phyloP scores from a whole-genome alignment of 2,113 vertebrate species.

The Nothobranchius kuhntae region DNA sequence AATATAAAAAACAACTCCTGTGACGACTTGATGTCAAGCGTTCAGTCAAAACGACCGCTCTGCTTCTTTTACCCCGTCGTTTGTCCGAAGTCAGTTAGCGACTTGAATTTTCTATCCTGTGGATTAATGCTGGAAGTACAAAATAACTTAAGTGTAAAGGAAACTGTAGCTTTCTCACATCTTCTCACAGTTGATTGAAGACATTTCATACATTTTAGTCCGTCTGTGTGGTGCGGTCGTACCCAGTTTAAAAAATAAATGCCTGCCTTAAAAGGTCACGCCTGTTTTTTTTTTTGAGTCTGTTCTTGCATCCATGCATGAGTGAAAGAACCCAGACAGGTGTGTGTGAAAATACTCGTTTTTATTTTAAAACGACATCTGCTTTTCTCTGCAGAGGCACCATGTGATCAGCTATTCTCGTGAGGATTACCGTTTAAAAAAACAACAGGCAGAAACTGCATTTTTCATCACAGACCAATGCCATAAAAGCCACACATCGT shows the following conservation, averaged over 20 bases:
- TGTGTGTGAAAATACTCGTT: constrained; percentile 62
- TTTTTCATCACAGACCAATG: not conserved
- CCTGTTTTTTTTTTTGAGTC: constrained; percentile 31
- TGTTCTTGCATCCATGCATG: not conserved
- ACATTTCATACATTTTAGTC: constrained; percentile 68
- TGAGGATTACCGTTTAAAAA: not conserved
- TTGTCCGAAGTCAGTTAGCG: constrained; percentile 61
- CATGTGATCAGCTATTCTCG: constrained; percentile 20
- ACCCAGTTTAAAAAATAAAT: constrained; percentile 86
- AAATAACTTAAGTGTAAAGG: constrained; percentile 56
- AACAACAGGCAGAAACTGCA: not conserved
- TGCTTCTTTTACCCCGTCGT: constrained; percentile 70
- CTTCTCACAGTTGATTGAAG: constrained; percentile 70
- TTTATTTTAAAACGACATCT: constrained; percentile 11
- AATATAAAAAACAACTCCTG: constrained; percentile 19
- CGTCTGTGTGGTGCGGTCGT: constrained; percentile 77
- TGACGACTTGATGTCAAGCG: constrained; percentile 72
- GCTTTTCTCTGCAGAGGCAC: constrained; percentile 52
- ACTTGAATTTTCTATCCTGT: constrained; percentile 75
- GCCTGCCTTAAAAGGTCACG: constrained; percentile 85
- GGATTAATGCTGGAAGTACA: constrained; percentile 78
- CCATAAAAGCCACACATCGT: not conserved
- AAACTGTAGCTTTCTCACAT: constrained; percentile 73
- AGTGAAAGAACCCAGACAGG: constrained; percentile 4
- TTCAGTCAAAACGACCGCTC: constrained; percentile 76